Evolutionary conservation across 2,113 vertebrate genomes (phyloP).

Genomic region (Holacanthus passer): DNA sequence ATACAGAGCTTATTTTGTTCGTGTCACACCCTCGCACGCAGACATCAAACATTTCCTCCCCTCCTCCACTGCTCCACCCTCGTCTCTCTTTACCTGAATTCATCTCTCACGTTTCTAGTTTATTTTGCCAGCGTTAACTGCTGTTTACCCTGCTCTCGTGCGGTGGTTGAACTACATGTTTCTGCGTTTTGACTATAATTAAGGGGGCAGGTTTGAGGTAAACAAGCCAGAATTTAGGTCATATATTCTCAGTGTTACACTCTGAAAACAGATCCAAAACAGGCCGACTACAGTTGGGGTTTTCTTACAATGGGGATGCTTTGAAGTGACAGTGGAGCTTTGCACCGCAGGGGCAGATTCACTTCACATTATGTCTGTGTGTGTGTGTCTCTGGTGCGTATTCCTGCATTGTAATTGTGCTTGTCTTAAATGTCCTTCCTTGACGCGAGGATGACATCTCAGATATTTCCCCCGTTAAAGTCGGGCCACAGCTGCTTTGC

Average conservation of each 20-base stretch:
- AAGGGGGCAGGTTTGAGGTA: conserved; percentile 38
- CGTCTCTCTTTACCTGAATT: conserved; percentile 62
- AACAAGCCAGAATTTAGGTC: conserved; percentile 68
- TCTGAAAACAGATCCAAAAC: conserved; percentile 7
- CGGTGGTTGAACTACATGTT: conserved; percentile 40
- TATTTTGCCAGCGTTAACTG: conserved; percentile 63
- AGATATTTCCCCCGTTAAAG: conserved; percentile 39
- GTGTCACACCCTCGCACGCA: conserved; percentile 54
- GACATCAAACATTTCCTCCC: conserved; percentile 62
- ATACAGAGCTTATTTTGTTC: conserved; percentile 58
- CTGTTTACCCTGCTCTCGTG: conserved; percentile 63
- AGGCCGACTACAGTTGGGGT: not conserved
- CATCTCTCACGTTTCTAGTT: conserved; percentile 65
- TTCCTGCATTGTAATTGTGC: not conserved
- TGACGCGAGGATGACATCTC: not conserved
- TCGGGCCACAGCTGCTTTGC: conserved; percentile 5
- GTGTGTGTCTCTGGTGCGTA: not conserved
- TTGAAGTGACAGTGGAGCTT: conserved; percentile 12
- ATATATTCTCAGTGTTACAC: conserved; percentile 14
- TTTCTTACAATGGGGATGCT: not conserved
- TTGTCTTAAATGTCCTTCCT: not conserved
- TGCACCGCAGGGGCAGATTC: not conserved
- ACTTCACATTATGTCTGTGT: not conserved
- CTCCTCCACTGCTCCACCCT: conserved; percentile 15
- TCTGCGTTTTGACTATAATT: conserved; percentile 47